A percentile compares a stretch with the other conserved stretches of the same genome.
Evolutionary conservation across 2,888 invertebrate genomes (phyloP).

Genomic region (Rhynchonema sp.): DNA sequence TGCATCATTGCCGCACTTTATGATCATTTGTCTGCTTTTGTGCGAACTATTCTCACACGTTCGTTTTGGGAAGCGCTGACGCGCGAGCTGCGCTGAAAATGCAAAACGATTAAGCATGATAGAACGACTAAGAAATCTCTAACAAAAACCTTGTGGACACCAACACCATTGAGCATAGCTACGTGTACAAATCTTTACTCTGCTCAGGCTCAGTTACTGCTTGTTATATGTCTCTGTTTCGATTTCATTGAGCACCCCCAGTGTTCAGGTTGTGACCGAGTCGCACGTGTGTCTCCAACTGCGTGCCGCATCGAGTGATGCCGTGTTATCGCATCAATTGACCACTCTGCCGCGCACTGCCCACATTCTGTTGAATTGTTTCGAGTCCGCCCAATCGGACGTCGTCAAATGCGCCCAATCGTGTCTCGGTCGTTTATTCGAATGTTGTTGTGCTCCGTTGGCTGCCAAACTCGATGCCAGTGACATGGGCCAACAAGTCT

Average conservation of each 20-base stretch:
- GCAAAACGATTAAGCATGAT: no score
- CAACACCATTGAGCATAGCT: no score
- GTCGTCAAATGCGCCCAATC: background rate
- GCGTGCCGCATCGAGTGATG: background rate
- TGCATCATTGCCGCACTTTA: no score
- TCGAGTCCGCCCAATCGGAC: background rate
- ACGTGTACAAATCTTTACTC: no score
- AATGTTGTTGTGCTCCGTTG: background rate
- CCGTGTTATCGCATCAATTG: background rate
- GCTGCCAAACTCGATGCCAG: no score
- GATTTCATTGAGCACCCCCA: background rate
- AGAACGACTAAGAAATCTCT: no score
- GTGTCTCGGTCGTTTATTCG: background rate
- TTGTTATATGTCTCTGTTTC: background rate
- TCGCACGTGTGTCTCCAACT: background rate
- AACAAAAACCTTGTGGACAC: no score
- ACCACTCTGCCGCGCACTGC: background rate
- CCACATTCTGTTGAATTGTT: background rate
- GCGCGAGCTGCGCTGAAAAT: background rate
- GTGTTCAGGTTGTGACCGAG: background rate
- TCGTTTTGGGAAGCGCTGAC: no score
- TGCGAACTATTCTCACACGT: no score
- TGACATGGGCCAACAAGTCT: no score
- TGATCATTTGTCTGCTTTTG: background rate
- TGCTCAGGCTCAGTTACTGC: no score